Evolutionary conservation across 2,888 invertebrate genomes (phyloP), one percentile per base, ranked within the genome.

Genomic region (Nebria brevicollis): DNA sequence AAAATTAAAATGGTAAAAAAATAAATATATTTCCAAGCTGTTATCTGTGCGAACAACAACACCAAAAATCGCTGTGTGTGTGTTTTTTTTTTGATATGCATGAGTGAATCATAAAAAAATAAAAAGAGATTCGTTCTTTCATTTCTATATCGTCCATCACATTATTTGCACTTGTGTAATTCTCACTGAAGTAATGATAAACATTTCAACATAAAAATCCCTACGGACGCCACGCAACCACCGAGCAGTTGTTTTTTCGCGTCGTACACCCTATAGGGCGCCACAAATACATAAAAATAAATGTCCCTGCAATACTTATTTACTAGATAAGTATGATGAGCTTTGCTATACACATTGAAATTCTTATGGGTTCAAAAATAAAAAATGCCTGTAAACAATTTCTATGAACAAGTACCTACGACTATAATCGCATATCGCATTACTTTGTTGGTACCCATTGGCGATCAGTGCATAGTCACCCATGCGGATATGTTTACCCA

Each of bases 141-240:
- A 70, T 34, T 26, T 70, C 15, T 70, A 26, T 70, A 70, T 70
- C 70, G 34, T 34, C 11, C 25, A 70, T 70, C 70, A 70, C 70
- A 70, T 70, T 70, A 70, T 70, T 70, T 70, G 34, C 70, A 70
- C 70, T 70, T 70, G 70, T 70, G 34, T 20, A 26, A 70, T 70
- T 70, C 70, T 70, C 70, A 70, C 26, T 70, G 26, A 70, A 34
- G n/a, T 70, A 70, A 70, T 70, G 70, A 70, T 20, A 70, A 34
- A 70, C 70, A 20, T 25, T 70, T 25, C 34, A 70, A 70, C 70
- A 70, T 70, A 70, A 70, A 70, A 70, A 70, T 70, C 70, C 70
- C 70, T 34, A 26, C 54, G 54, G 54, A 54, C 54, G 8, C 54
- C 34, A 34, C 34, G 34, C 34, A 34, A 34, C 34, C 34, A 34